phyloP scores from a whole-genome alignment of 2,888 invertebrate species.

The Gasteruption jaculator region DNA sequence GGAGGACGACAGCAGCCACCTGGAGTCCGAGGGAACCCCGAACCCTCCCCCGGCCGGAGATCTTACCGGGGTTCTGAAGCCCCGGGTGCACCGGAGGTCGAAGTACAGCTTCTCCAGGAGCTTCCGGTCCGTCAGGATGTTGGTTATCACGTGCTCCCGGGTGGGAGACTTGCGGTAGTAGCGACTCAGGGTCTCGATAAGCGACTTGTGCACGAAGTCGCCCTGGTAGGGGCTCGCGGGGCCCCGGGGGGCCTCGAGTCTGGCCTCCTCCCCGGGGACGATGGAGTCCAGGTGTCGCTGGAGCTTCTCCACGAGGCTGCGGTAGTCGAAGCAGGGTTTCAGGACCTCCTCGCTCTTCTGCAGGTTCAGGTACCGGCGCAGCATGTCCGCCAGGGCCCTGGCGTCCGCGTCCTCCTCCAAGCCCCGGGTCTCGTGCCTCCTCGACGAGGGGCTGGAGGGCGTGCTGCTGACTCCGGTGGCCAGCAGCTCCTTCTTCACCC shows the following conservation, averaged over 20 bases:
- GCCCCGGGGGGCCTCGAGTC: conserved; percentile 24
- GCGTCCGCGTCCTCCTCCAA: conserved; percentile 54
- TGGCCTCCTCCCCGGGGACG: conserved; percentile 40
- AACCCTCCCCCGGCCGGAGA: conserved; percentile 45
- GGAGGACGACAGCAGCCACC: conserved; percentile 32
- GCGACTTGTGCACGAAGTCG: conserved; percentile 58
- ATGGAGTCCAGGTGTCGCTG: conserved; percentile 58
- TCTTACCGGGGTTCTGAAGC: conserved; percentile 54
- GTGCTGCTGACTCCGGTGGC: conserved; percentile 30
- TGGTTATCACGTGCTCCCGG: conserved; percentile 67
- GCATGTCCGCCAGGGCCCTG: conserved; percentile 60
- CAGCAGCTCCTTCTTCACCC: conserved; percentile 64
- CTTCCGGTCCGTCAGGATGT: conserved; percentile 69
- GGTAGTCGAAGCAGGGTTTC: conserved; percentile 61
- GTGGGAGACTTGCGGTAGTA: conserved; percentile 65
- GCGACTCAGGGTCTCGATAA: conserved; percentile 64
- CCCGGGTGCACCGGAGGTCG: conserved; percentile 66
- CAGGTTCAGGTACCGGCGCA: conserved; percentile 64
- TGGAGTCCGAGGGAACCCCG: conserved; percentile 39
- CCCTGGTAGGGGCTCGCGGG: conserved; percentile 44
- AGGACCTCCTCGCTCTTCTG: conserved; percentile 50
- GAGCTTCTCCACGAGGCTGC: conserved; percentile 63
- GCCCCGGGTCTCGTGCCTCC: conserved; percentile 25
- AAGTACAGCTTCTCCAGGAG: conserved; percentile 70
- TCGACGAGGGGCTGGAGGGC: conserved; percentile 43